Base-by-base conservation (phyloP, 2,888 invertebrate genomes). In the Phalera bucephala region DNA sequence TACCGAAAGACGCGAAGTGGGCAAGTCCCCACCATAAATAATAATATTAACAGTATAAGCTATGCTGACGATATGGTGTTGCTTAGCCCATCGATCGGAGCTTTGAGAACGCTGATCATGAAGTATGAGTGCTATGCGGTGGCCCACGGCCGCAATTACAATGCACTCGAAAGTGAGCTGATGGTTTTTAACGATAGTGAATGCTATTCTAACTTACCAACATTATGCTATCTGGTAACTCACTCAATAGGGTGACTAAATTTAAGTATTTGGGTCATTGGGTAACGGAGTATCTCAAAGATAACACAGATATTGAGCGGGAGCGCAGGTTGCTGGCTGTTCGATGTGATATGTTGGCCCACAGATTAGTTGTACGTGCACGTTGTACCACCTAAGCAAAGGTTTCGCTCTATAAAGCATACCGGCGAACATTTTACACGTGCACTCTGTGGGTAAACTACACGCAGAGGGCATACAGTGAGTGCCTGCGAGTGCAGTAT, bases 401-500 rank as follows among this genome's bases (percentile, higher is more conserved):
- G 9, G n/a, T 36, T 0, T 30, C 33, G n/a, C 21, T 31, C 5
- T 41, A 38, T 19, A 15, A 12, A 25, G 33, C 33, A 6, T 33
- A 35, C 14, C 36, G 35, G 11, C 29, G 23, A 6, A 15, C 31
- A 1, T 21, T 40, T n/a, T 40, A 37, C 22, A 33, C 33, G 17
- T 33, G 39, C 26, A 33, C 30, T 23, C 33, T 33, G 9, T 39
- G 39, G 41, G 23, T 20, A 1, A 17, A 17, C 2, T 36, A 33
- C 22, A 37, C 42, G 1, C 32, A 30, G 11, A 12, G 17, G 17
- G n/a, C 25, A 11, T 38, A 36, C 21, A 34, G 17, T 10, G n/a
- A n/a, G n/a, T 13, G 31, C 25, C 15, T 36, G 10, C 36, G 40
- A 9, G 38, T 47, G 2, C 39, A 44, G 19, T 39, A 31, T 7